A percentile compares a stretch with the other conserved stretches of the same genome.
phyloP scores from a whole-genome alignment of 2,113 vertebrate genomes.

The Aldabrachelys gigantea region DNA sequence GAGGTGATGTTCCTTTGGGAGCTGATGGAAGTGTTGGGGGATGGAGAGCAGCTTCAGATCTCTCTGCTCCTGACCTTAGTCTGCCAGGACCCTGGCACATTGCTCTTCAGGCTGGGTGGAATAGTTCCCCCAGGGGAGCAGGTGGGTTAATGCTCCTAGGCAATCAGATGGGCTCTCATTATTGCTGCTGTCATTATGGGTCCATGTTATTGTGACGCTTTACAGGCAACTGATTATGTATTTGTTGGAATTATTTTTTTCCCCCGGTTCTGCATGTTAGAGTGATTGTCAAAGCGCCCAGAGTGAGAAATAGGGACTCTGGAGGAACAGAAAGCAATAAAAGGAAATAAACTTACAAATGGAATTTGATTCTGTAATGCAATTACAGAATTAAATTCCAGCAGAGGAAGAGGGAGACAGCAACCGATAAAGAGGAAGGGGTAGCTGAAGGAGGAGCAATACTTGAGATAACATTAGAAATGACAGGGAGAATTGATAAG shows the following conservation, averaged over 20 bases:
- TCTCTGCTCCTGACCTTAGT: background rate
- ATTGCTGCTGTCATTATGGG: background rate
- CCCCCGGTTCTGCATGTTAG: background rate
- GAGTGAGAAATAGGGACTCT: background rate
- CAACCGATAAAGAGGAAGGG: background rate
- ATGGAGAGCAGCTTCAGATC: background rate
- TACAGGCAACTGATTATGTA: background rate
- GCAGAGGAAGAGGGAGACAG: background rate
- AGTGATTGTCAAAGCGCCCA: background rate
- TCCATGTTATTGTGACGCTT: background rate
- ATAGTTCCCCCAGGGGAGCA: background rate
- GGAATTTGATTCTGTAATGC: background rate
- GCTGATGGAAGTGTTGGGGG: background rate
- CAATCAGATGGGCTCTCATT: background rate
- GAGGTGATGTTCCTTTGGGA: background rate
- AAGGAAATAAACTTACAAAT: background rate
- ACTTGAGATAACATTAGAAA: background rate
- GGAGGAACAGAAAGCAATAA: background rate
- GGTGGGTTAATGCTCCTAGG: background rate
- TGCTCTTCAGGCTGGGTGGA: background rate
- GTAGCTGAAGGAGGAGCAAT: background rate
- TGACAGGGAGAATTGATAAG: background rate
- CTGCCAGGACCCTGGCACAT: background rate
- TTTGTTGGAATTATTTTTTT: background rate
- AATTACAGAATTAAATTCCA: background rate